phyloP scores from a whole-genome alignment of 2,888 invertebrate species.

The Coleophora deauratella region DNA sequence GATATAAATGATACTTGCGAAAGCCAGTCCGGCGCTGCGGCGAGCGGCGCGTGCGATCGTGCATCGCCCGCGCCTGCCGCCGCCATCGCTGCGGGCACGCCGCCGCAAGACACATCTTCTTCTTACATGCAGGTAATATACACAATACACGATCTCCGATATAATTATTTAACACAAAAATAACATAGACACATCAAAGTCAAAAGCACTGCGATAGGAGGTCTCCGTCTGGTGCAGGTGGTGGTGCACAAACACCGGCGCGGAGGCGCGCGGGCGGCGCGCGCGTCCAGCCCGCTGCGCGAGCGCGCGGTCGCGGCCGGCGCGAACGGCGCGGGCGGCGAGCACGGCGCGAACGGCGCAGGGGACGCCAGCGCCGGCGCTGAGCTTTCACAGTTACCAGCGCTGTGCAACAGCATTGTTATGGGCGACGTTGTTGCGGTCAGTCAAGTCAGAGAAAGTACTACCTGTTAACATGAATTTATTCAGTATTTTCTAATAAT shows the following conservation, averaged over 20 bases:
- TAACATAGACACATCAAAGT: not conserved
- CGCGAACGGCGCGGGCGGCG: not conserved
- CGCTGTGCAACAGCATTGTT: not conserved
- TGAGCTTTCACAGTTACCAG: not conserved
- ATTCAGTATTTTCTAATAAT: not conserved
- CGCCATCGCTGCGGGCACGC: slow-evolving; percentile 1
- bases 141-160: not conserved
- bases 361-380: not conserved
- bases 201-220: too few relatives aligned
- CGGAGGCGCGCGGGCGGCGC: slow-evolving; percentile 7
- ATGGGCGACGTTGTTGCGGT: not conserved
- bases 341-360: too few relatives aligned
- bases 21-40: slow-evolving; percentile 8
- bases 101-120: slow-evolving; percentile 21
- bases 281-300: slow-evolving; percentile 19
- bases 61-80: slow-evolving; percentile 4
- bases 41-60: slow-evolving; percentile 14
- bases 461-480: not conserved
- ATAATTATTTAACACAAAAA: not conserved
- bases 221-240: slow-evolving; percentile 18
- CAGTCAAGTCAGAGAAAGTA: not conserved
- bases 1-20: slow-evolving; percentile 5
- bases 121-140: slow-evolving; percentile 34
- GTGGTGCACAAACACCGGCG: slow-evolving; percentile 27
- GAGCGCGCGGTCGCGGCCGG: not conserved